Base-by-base conservation (phyloP, 2,113 vertebrate genomes). In the Colinus virginianus region DNA sequence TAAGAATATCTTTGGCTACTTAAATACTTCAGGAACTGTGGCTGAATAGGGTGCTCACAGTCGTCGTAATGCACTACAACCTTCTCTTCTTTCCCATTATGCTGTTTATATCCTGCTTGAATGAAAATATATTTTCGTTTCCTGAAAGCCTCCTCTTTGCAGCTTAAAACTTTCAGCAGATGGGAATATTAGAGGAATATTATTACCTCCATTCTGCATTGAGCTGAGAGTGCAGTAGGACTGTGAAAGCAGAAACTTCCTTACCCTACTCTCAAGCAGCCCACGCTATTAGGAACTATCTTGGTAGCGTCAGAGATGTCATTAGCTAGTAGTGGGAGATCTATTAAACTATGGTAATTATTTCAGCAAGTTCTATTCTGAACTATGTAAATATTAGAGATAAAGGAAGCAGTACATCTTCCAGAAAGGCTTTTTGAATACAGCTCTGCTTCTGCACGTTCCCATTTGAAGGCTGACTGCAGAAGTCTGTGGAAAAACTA, bases 1-100 rank as follows among this genome's bases (percentile, higher is more conserved):
- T 91, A 94, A 96, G 92, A 96, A 88, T 96, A 96, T 95, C 87
- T 90, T 61, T 89, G 70, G 89, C 72, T 96, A 80, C 85, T 94
- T 90, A 71, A 51, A 89, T 85, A 45, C 85, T 81, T 94, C 82
- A 78, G 79, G 82, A 95, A 53, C 93, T 78, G 69, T 71, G 91
- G 72, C 88, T 96, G 91, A 93, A 91, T 83, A 91, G 82, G 34
- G 55, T 85, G 87, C 81, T 92, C 72, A 51, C 43, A 83, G 82
- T 89, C 16, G 1, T 61, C 5, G 1, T 93, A 91, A 56, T 80
- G 85, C 76, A 78, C 72, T 95, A 88, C 85, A 90, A 63, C 91
- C 78, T 92, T 92, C 53, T 71, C 22, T n/a, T 86, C 66, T 88
- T 40, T 90, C 53, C 83, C 36, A 42, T 96, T 85, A 42, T 78